A percentile compares a stretch with the other conserved stretches of the same genome.
Conservation (phyloP, 2,113 vertebrate species). For the Neodontobutis hainanensis region DNA sequence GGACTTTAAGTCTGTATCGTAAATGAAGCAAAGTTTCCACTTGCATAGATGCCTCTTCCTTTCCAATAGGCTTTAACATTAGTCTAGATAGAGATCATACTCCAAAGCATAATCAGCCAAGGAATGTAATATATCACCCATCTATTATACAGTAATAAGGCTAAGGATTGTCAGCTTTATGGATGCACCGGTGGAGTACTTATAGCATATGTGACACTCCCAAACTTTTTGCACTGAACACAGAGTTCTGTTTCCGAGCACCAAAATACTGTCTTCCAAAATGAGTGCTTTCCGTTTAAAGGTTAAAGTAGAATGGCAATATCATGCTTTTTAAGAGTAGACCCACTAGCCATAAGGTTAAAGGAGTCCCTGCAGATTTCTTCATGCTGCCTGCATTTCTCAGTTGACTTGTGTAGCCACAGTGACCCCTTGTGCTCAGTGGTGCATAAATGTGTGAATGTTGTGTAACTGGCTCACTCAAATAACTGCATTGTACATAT, state of each 20-base stretch:
- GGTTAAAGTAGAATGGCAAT: conserved; percentile 56
- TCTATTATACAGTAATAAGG: conserved; percentile 21
- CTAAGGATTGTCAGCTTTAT: conserved; percentile 13
- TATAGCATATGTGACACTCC: conserved; percentile 16
- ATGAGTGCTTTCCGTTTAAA: conserved; percentile 42
- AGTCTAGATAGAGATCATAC: conserved; percentile 8
- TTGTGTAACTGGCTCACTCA: conserved; percentile 75
- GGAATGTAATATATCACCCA: conserved; percentile 41
- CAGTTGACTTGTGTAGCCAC: conserved; percentile 64
- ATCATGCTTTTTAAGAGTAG: conserved; percentile 52
- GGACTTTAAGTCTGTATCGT: conserved; percentile 11
- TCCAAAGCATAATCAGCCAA: conserved; percentile 62
- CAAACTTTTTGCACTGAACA: conserved; percentile 35
- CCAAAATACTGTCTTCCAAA: conserved; percentile 70
- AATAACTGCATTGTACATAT: conserved; percentile 75
- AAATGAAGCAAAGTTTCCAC: conserved; percentile 23
- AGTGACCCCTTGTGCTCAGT: conserved; percentile 78
- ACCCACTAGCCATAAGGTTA: conserved; percentile 41
- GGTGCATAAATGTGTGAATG: conserved; percentile 76
- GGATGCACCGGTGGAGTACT: conserved; percentile 28
- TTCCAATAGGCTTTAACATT: conserved; percentile 10
- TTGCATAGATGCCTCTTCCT: conserved; percentile 11
- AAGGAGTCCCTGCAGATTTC: conserved; percentile 43
- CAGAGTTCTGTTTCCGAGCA: conserved; percentile 45
- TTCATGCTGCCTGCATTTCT: conserved; percentile 61